phyloP scores from a whole-genome alignment of 2,888 invertebrate genomes.

The Drosophila quinaria region DNA sequence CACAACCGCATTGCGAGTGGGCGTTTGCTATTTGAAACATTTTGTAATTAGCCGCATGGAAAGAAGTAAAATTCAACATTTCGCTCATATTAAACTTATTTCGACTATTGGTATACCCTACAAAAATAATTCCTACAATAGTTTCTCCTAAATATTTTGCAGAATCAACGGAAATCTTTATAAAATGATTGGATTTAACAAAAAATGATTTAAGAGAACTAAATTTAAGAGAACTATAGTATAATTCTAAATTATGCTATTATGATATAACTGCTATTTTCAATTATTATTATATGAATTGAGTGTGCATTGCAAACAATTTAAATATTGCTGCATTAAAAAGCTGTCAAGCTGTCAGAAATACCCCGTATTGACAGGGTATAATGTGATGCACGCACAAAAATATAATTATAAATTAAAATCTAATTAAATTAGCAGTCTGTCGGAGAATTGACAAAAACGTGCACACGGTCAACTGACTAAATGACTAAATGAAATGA shows the following conservation, averaged over 20 bases:
- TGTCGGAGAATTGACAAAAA: constrained; percentile 61
- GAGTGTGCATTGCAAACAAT: no score
- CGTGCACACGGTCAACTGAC: constrained; percentile 42
- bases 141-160: background rate
- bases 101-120: constrained; percentile 19
- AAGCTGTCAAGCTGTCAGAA: background rate
- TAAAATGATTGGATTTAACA: no score
- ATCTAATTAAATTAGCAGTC: constrained; percentile 77
- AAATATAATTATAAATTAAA: constrained; percentile 72
- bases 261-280: no score
- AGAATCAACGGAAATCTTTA: no score
- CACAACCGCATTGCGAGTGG: constrained; percentile 32
- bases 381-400: constrained; percentile 38
- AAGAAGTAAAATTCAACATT: constrained; percentile 28
- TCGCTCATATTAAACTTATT: background rate
- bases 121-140: background rate
- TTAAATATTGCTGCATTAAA: background rate
- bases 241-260: no score
- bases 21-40: constrained; percentile 39
- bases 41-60: constrained; percentile 66
- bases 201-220: no score
- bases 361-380: constrained; percentile 5
- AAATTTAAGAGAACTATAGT: no score
- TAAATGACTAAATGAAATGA: constrained; percentile 11
- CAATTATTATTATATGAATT: no score